Conservation (phyloP, 2,797 vertebrate genomes). For the Astyanax mexicanus region DNA sequence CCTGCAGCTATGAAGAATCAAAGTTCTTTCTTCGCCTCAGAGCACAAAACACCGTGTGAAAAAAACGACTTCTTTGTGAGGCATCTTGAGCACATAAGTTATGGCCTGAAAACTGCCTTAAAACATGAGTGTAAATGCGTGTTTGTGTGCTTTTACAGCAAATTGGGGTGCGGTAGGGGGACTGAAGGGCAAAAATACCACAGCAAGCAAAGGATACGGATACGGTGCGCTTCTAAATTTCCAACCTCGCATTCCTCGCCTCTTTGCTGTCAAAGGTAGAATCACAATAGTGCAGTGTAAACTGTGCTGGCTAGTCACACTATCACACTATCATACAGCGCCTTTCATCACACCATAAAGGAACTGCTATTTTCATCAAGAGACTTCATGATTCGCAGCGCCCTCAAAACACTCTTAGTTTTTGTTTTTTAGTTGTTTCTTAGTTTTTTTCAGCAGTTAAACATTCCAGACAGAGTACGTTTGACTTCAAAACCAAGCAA, state of each 20-base stretch:
- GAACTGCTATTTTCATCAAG: constrained; percentile 12
- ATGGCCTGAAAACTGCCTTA: neutral
- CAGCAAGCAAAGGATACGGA: constrained; percentile 1
- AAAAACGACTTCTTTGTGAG: neutral
- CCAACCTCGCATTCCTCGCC: constrained; percentile 9
- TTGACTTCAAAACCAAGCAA: neutral
- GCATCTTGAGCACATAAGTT: constrained; percentile 5
- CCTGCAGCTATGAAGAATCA: constrained; percentile 1
- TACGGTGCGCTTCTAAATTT: constrained; percentile 15
- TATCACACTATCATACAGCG: neutral
- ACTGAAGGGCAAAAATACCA: constrained; percentile 16
- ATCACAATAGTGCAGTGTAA: constrained; percentile 21
- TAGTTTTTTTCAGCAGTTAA: constrained; percentile 7
- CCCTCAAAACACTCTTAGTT: neutral
- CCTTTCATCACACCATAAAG: neutral
- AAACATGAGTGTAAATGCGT: constrained; percentile 7
- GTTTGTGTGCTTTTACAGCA: no score
- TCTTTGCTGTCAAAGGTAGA: constrained; percentile 30
- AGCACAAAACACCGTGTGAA: constrained; percentile 5
- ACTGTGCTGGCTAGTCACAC: constrained; percentile 1
- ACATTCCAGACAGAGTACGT: no score
- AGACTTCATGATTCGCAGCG: constrained; percentile 6
- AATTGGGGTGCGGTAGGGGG: neutral
- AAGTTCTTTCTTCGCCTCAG: neutral
- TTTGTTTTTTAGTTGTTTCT: neutral